A percentile compares a stretch with the other conserved stretches of the same genome.
Evolutionary conservation across 1,140 invertebrate genomes (phyloP).

Genomic region (Zaprionus ghesquierei): DNA sequence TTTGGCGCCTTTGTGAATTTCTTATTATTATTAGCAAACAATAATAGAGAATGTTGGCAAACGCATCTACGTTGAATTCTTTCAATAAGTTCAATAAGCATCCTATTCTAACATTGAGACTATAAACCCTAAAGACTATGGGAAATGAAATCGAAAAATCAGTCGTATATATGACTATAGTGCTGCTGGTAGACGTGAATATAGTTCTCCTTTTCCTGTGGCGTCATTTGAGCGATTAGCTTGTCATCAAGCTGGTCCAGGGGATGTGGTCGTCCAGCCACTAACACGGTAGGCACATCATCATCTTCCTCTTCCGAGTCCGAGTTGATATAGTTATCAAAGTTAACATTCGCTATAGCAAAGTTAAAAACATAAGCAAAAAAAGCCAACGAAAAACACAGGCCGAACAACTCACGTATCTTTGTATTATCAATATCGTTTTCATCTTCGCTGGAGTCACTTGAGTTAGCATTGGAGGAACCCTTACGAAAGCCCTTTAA

Average conservation of each 20-base stretch:
- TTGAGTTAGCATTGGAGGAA: slow-evolving; percentile 82
- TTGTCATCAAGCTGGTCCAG: slow-evolving; percentile 90
- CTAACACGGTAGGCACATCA: slow-evolving; percentile 92
- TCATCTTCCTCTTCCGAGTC: slow-evolving; percentile 90
- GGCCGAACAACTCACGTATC: slow-evolving; percentile 84
- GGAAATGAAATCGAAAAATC: slow-evolving; percentile 10
- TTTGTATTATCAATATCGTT: slow-evolving; percentile 84
- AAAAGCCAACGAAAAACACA: background rate
- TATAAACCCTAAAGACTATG: slow-evolving; percentile 24
- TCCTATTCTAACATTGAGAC: slow-evolving; percentile 42
- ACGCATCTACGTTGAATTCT: background rate
- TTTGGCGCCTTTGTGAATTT: background rate
- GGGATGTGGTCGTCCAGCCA: slow-evolving; percentile 90
- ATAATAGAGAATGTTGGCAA: background rate
- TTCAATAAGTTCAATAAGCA: slow-evolving; percentile 31
- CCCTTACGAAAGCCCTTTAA: slow-evolving; percentile 86
- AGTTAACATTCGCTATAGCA: slow-evolving; percentile 87
- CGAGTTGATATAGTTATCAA: slow-evolving; percentile 76
- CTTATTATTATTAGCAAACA: background rate
- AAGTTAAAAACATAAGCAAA: background rate
- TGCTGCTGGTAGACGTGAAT: slow-evolving; percentile 97
- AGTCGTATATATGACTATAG: slow-evolving; percentile 91
- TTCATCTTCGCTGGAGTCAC: slow-evolving; percentile 91
- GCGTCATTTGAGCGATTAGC: slow-evolving; percentile 95
- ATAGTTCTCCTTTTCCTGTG: slow-evolving; percentile 95